Evolutionary conservation across 2,113 vertebrate species (phyloP), one percentile per base, ranked within the genome.

Genomic region (Pionites leucogaster): DNA sequence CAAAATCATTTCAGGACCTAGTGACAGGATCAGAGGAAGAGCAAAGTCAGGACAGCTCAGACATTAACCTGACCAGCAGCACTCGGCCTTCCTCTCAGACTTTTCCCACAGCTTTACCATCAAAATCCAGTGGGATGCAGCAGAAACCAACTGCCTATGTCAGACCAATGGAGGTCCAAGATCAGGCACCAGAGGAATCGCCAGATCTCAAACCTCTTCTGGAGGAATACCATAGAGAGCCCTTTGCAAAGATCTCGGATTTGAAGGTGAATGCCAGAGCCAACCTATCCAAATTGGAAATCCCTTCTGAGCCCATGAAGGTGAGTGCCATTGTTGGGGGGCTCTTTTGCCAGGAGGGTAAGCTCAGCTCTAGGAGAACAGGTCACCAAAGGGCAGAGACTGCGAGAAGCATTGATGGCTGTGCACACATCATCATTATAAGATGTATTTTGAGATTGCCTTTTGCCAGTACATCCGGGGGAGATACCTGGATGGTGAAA

Each of bases 121-220:
- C 98, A 18, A 99, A 99, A 97, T 98, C 97, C 46, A 97, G 95
- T 70, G 96, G 1, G 35, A 98, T 99, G 98, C 98, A 98, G 82
- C 98, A 98, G 96, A 99, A 99, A 97, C 99, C 99, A 67, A 99
- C 99, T 2, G 99, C 99, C 7, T 99, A 99, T 4, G 99, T 99
- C 59, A 98, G 99, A 74, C 99, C 99, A 80, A 99, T 99, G 99
- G 99, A 99, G 39, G 99, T 98, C 62, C 99, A 99, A 94, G 99
- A 99, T 71, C 99, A 99, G 97, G 97, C 98, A 28, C 97, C 98
- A 7, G 98, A 94, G 17, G 98, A 98, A 86, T 99, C 99, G 3
- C 99, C 99, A 0, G 98, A 99, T 77, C 98, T 99, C 41, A 99
- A 99, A 83, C 97, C 98, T 17, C 96, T 98, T 9, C 97, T 98